Evolutionary conservation across 2,113 vertebrate species (phyloP), one percentile per base, ranked within the genome.

Genomic region (Beaufortia kweichowensis): DNA sequence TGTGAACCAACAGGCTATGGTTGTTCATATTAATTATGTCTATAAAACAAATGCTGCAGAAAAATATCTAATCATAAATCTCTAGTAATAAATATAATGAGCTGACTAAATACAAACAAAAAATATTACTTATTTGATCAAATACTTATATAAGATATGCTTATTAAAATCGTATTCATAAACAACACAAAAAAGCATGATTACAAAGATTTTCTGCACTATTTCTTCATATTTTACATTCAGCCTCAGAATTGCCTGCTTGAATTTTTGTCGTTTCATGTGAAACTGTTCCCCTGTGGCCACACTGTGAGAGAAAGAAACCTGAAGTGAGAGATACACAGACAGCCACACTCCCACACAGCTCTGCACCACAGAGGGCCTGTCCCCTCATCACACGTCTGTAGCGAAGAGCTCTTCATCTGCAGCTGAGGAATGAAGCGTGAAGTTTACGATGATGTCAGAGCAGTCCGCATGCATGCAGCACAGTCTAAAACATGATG

Each of bases 321-420:
- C 24, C 28, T 31, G 48, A 60, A 75, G 60, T 50, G n/a, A 63
- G 29, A 46, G 8, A 35, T n/a, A 12, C 33, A 24, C 19, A 73
- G 31, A 65, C 46, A 65, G 62, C 50, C 53, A 15, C 48, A 66
- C 48, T 53, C 74, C 48, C 29, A 55, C 66, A 69, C 66, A 55
- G n/a, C 48, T 55, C 48, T 69, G 66, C 73, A 65, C 29, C 60
- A 17, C 46, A 28, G 39, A 62, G 35, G 35, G 61, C 60, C 19
- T 24, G 14, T 26, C 61, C 28, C 31, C 61, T 33, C 35, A 76
- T 69, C 46, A 19, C 29, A 65, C 17, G 48, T 24, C 24, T 43
- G 31, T 53, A 46, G 35, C 24, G 23, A 50, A 29, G 29, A 46
- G 29, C 72, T 62, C 72, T 60, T 43, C 70, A n/a, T 46, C 21